phyloP scores from a whole-genome alignment of 2,113 vertebrate species.

The Eublepharis macularius region DNA sequence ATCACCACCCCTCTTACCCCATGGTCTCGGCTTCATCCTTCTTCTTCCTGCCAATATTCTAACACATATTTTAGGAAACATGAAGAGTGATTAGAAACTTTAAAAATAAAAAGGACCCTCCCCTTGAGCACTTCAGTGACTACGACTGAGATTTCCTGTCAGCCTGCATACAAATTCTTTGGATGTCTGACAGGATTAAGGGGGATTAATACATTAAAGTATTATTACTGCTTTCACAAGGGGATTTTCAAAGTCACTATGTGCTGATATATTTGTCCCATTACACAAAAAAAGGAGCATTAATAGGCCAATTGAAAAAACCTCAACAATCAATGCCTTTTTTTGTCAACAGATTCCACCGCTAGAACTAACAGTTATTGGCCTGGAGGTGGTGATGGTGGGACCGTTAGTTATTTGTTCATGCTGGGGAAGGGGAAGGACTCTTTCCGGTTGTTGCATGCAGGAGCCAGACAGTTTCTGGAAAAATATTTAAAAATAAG shows the following conservation, averaged over 20 bases:
- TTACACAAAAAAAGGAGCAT: conserved; percentile 70
- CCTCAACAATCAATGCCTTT: conserved; percentile 70
- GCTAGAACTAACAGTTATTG: neutral
- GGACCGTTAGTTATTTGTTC: neutral
- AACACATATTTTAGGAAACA: neutral
- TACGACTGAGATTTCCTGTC: neutral
- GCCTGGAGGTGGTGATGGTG: neutral
- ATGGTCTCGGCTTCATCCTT: neutral
- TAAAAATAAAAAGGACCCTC: neutral
- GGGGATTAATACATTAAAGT: conserved; percentile 27
- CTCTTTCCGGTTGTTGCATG: too few relatives aligned
- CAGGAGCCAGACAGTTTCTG: too few relatives aligned
- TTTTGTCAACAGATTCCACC: conserved; percentile 67
- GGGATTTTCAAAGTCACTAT: conserved; percentile 80
- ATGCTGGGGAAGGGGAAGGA: neutral
- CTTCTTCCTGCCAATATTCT: neutral
- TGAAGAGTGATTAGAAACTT: neutral
- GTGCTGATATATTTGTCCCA: conserved; percentile 78
- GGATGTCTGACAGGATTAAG: conserved; percentile 26
- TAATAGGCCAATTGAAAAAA: conserved; percentile 69
- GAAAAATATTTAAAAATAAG: too few relatives aligned
- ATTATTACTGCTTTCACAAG: conserved; percentile 14
- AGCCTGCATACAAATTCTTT: neutral
- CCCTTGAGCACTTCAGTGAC: neutral
- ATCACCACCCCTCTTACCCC: neutral